Evolutionary conservation across 2,797 vertebrate genomes (phyloP), one percentile per base, ranked within the genome.

Genomic region (Prionace glauca): DNA sequence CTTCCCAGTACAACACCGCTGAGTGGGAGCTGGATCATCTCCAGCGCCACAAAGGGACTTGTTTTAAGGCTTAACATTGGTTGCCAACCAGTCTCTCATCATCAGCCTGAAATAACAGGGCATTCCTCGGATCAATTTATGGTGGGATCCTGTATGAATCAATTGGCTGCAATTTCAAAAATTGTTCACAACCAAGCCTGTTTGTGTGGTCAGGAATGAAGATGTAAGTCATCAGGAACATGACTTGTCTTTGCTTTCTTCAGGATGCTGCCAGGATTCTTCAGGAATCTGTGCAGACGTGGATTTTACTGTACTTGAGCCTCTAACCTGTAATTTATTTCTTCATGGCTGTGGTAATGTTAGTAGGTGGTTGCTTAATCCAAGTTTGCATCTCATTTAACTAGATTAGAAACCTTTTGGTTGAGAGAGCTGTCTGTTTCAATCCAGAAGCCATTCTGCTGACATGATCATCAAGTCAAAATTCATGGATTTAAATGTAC

Each of bases 251-350:
- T 69, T 92, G 90, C 90, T 41, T 69, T 69, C 62, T 69, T 41
- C 36, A 69, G 20, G n/a, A 65, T 36, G 62, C 20, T 69, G 18
- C 62, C 90, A 67, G 90, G n/a, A 91, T 67, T 91, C n/a, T 65
- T n/a, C 90, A 67, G 90, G n/a, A 91, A 91, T 91, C n/a, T 65
- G 16, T 67, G 88, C 88, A 36, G 88, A 92, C n/a, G 65, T 92
- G 16, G 90, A 92, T 92, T 20, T 92, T 62, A 69, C 65, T 67
- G 9, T 41, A 41, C 65, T 69, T 92, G n/a, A 92, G 67, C 69
- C n/a, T 36, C n/a, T 41, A 26, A 67, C 41, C n/a, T 92, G 62
- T 69, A 92, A 92, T 92, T 92, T 92, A 69, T 92, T 62, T 26
- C 65, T n/a, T 92, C n/a, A 92, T 41, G n/a, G 62, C 11, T 92